Base-by-base conservation (phyloP, 2,113 vertebrate genomes). In the Peromyscus californicus region DNA sequence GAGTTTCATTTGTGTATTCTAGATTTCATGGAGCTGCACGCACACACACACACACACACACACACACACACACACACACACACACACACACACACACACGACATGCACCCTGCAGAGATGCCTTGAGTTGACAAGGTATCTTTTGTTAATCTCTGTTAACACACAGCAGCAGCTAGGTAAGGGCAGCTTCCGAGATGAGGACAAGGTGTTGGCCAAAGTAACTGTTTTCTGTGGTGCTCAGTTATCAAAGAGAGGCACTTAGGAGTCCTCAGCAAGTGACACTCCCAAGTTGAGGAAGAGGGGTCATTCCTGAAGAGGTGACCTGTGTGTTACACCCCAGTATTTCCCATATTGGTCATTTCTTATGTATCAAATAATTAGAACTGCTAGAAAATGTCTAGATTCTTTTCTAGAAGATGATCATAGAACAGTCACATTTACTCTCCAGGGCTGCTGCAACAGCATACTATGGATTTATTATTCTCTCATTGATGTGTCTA, bases 281-380 rank as follows among this genome's bases (percentile, higher is more conserved):
- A 36, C n/a, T 91, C 45, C 54, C 48, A 36, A 48, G 79, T 0
- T 59, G 2, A 4, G 36, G 31, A 8, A 36, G 90, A 51, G 19
- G 57, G 1, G 4, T 21, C 65, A 36, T 9, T 65, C 31, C 15
- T n/a, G 24, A 76, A 67, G 31, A 33, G 9, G n/a, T 21, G 6
- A 45, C 2, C 39, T 12, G 11, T 13, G 2, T 4, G 4, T 70
- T 36, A 0, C 3, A 39, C 6, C 33, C 12, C 13, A 42, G 39
- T 9, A 85, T 2, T 39, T 22, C 24, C 45, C 19, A 12, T 45
- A 0, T 9, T 6, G 54, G 3, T 17, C 2, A 72, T 76, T 78
- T 93, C 54, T 86, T 80, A 39, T 61, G 29, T 61, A 24, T 69
- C 61, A 57, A 45, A 54, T 70, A 65, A 59, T 15, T 12, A 7